Percentiles rank a stretch among this genome's conserved stretches.
These are phyloP conservation scores for Liposcelis brunnea DNA, from an alignment of 2,888 invertebrate species.

Conservation along the genomic window DNA sequence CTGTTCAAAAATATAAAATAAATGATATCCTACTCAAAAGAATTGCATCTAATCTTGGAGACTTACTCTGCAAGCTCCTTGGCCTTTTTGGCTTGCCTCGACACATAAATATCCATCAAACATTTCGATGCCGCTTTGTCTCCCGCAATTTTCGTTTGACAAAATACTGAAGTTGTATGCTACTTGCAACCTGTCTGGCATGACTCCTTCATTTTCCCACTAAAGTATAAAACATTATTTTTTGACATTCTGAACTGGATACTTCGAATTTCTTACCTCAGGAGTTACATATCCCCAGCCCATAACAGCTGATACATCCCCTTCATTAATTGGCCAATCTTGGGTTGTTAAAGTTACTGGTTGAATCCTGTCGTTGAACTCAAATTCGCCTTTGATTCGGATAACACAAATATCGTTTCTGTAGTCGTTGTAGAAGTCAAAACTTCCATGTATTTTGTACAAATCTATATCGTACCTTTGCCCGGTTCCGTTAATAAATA, in stretches of 20 bases:
- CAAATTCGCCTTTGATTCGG: background rate
- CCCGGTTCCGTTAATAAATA: background rate
- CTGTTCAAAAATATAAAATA: background rate
- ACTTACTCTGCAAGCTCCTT: background rate
- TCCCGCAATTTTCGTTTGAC: background rate
- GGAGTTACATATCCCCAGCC: constrained; percentile 4
- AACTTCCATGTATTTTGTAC: background rate
- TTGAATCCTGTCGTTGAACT: background rate
- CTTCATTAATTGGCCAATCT: background rate
- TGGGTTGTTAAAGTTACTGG: background rate
- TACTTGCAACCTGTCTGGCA: background rate
- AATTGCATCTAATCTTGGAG: too few relatives aligned
- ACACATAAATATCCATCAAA: background rate
- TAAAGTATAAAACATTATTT: too few relatives aligned
- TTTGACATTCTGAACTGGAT: too few relatives aligned
- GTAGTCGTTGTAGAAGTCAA: background rate
- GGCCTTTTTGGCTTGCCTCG: background rate
- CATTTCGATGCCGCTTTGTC: background rate
- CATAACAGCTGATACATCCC: background rate
- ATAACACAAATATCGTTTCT: constrained; percentile 2
- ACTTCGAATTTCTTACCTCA: background rate
- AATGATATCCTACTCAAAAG: background rate
- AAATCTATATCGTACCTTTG: background rate
- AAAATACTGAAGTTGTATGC: background rate
- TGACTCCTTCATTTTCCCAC: background rate